phyloP scores from a whole-genome alignment of 2,113 vertebrate genomes.

The Caranx ignobilis region DNA sequence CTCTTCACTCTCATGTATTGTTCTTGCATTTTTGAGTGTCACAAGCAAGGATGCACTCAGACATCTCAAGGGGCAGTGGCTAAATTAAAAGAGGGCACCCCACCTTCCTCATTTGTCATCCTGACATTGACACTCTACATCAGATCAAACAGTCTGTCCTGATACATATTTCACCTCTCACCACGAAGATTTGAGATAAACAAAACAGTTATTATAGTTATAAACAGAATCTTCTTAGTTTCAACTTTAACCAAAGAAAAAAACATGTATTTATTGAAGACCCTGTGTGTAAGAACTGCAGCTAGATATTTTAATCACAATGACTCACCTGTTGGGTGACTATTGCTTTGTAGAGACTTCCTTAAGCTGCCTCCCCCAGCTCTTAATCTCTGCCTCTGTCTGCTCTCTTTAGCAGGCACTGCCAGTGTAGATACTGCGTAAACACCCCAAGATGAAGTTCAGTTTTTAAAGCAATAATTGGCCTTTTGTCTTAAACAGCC shows the following conservation, averaged over 20 bases:
- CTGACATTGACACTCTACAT: neutral
- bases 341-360: neutral
- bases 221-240: neutral
- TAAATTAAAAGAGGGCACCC: neutral
- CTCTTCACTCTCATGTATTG: neutral
- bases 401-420: constrained; percentile 4
- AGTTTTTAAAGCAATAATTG: constrained; percentile 1
- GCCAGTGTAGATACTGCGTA: neutral
- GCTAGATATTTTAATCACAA: constrained; percentile 10
- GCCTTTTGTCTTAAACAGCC: neutral
- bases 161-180: neutral
- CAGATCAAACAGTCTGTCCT: neutral
- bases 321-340: constrained; percentile 29
- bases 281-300: neutral
- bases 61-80: neutral
- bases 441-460: neutral
- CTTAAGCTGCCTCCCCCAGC: neutral
- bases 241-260: neutral
- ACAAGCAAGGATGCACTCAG: neutral
- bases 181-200: neutral
- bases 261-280: neutral
- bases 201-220: neutral
- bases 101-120: neutral
- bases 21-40: neutral
- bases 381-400: constrained; percentile 6